Percentiles rank a stretch among this genome's conserved stretches.
These are phyloP conservation scores for Piaya cayana DNA, from an alignment of 2,113 vertebrate genomes.

Conservation along the genomic window DNA sequence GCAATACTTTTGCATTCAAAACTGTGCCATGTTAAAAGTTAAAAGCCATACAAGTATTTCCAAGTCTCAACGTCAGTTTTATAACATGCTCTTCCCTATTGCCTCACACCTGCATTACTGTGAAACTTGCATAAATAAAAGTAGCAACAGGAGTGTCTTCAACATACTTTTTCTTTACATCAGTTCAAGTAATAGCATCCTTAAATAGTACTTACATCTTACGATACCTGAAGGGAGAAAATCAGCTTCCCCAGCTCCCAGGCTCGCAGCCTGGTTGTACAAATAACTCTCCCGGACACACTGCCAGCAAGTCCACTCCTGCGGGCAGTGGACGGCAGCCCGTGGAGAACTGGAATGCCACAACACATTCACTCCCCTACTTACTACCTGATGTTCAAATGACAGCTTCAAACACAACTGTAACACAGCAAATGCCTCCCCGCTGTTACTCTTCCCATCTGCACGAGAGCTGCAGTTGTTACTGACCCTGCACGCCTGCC, in stretches of 20 bases:
- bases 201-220: neutral
- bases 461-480: neutral
- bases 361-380: fast-evolving
- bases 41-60: neutral
- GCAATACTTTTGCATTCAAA: neutral
- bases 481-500: neutral
- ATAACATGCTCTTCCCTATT: neutral
- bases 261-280: fast-evolving
- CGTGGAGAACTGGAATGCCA: fast-evolving
- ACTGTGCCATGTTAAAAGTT: neutral
- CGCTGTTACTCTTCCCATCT: neutral
- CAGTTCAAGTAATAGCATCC: neutral
- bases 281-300: fast-evolving
- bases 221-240: neutral
- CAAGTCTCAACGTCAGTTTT: neutral
- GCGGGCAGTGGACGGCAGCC: neutral
- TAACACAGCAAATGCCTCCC: fast-evolving
- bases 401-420: neutral
- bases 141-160: neutral
- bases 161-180: neutral
- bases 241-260: neutral
- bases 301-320: neutral
- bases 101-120: neutral
- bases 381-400: neutral
- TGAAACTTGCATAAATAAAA: neutral